Conservation (phyloP, 53 echinoderm and acorn worm genomes). For the Mesocentrotus franciscanus region DNA sequence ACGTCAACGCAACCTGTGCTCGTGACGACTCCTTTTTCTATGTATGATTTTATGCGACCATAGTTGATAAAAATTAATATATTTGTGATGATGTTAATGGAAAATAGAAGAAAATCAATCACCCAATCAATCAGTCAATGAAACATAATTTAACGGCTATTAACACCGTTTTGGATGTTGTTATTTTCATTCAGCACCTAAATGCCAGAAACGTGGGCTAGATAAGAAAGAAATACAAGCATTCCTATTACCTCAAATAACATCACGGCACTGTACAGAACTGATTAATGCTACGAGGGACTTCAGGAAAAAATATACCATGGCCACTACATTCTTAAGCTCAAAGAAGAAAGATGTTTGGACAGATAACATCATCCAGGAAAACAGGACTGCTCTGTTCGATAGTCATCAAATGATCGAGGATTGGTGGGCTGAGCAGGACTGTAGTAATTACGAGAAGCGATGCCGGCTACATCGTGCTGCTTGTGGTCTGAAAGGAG, state of each 20-base stretch:
- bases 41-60: too few relatives aligned
- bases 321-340: not conserved
- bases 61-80: too few relatives aligned
- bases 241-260: not conserved
- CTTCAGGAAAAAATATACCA: not conserved
- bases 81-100: too few relatives aligned
- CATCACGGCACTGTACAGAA: not conserved
- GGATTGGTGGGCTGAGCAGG: not conserved
- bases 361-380: not conserved
- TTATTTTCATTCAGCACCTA: not conserved
- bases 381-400: not conserved
- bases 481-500: not conserved
- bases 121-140: too few relatives aligned
- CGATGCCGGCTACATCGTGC: not conserved
- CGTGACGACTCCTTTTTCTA: too few relatives aligned
- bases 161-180: too few relatives aligned
- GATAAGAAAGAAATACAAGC: not conserved
- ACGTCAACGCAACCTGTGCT: too few relatives aligned
- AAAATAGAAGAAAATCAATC: too few relatives aligned
- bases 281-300: not conserved
- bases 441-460: not conserved
- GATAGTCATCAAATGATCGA: not conserved
- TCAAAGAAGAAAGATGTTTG: not conserved
- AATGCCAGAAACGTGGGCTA: not conserved
- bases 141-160: too few relatives aligned